Conservation (phyloP, 2,113 vertebrate genomes). For the Megaptera novaeangliae region DNA sequence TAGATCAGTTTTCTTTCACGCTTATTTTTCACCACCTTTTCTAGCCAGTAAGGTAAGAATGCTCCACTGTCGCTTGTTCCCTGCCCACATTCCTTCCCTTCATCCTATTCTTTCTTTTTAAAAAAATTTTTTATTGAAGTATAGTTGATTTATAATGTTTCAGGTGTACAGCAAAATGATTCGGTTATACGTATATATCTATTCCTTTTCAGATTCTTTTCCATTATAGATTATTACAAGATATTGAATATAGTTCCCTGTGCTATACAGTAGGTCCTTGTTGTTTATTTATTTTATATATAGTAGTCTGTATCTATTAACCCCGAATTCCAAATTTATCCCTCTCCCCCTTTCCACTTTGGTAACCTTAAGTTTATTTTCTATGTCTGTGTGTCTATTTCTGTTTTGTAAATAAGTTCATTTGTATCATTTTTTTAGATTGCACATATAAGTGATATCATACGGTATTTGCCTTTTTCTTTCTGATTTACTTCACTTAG, state of each 20-base stretch:
- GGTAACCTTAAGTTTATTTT: not conserved
- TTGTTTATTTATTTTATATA: not conserved
- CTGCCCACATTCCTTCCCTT: not conserved
- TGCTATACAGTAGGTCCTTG: not conserved
- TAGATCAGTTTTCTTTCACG: not conserved
- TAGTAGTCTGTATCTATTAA: not conserved
- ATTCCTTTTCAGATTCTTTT: not conserved
- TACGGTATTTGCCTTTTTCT: not conserved
- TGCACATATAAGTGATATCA: not conserved
- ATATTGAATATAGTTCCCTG: not conserved
- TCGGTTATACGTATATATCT: not conserved
- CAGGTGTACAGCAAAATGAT: not conserved
- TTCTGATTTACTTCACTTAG: not conserved
- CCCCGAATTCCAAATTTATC: not conserved
- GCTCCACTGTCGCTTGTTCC: not conserved
- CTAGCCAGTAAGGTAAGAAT: not conserved
- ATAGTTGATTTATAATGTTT: not conserved
- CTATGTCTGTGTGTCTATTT: not conserved
- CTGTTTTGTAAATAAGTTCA: not conserved
- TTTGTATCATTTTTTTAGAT: not conserved
- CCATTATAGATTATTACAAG: not conserved
- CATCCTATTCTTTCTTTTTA: not conserved
- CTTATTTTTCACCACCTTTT: not conserved
- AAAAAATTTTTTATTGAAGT: not conserved
- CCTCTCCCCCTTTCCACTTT: not conserved